Percentiles rank a stretch among this genome's conserved stretches.
Evolutionary conservation across 2,113 vertebrate genomes (phyloP).

Genomic region (Orientallactaga bullata): DNA sequence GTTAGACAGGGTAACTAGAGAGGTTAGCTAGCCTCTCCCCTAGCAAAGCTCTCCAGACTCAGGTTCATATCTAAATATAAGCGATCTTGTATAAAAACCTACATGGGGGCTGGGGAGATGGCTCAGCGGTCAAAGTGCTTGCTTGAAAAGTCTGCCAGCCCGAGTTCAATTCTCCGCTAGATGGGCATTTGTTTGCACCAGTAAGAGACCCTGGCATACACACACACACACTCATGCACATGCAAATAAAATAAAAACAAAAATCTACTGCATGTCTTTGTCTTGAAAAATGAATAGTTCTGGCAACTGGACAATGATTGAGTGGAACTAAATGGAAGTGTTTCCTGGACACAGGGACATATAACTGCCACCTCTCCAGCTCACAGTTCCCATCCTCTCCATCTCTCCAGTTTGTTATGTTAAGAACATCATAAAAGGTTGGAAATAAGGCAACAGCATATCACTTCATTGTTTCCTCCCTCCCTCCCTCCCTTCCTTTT

Average conservation of each 20-base stretch:
- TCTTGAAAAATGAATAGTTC: neutral
- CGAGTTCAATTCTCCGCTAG: too few relatives aligned
- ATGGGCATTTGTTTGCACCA: too few relatives aligned
- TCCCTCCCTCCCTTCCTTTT: too few relatives aligned
- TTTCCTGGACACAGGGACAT: neutral
- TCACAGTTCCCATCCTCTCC: neutral
- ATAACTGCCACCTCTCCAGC: neutral
- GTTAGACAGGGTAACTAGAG: neutral
- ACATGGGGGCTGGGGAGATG: neutral
- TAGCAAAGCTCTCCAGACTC: neutral
- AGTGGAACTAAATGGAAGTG: neutral
- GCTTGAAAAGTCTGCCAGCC: too few relatives aligned
- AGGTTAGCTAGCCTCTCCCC: neutral
- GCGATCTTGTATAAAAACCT: neutral
- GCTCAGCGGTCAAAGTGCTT: too few relatives aligned
- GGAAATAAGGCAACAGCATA: neutral
- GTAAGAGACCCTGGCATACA: too few relatives aligned
- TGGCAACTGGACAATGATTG: neutral
- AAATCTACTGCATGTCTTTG: too few relatives aligned
- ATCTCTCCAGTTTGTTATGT: neutral
- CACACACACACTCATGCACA: too few relatives aligned
- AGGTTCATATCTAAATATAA: neutral
- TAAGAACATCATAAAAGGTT: neutral
- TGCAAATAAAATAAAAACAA: too few relatives aligned
- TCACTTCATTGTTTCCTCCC: neutral